phyloP scores from a whole-genome alignment of 2,797 vertebrate genomes.

The Scarus forsteni region DNA sequence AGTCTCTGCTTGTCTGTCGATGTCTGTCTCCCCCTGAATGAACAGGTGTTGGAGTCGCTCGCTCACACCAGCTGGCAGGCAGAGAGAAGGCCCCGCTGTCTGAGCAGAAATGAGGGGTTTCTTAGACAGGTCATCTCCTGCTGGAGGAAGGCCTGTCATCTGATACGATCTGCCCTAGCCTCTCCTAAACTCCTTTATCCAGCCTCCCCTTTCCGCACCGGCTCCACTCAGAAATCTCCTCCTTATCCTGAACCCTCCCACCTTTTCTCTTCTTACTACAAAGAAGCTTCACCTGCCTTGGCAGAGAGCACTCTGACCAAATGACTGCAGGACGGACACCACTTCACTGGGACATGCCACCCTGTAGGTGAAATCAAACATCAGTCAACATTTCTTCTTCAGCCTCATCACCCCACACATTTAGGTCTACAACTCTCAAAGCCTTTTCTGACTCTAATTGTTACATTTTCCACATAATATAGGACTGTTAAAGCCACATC shows the following conservation, averaged over 20 bases:
- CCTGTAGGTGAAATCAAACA: no score
- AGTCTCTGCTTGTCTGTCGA: slow-evolving; percentile 53
- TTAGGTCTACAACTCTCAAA: no score
- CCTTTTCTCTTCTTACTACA: slow-evolving; percentile 43
- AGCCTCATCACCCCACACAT: no score
- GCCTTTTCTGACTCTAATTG: no score
- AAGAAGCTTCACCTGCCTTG: slow-evolving; percentile 20
- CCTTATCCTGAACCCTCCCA: slow-evolving; percentile 6
- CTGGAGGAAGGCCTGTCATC: slow-evolving; percentile 78
- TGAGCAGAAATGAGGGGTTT: slow-evolving; percentile 84
- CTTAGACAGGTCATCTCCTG: slow-evolving; percentile 84
- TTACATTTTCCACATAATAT: no score
- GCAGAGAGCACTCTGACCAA: slow-evolving; percentile 7
- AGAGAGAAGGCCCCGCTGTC: slow-evolving; percentile 43
- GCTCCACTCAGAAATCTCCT: slow-evolving; percentile 23
- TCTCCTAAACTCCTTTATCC: slow-evolving; percentile 26
- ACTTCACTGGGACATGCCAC: neutral
- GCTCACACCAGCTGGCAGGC: slow-evolving; percentile 43
- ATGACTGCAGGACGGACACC: slow-evolving; percentile 20
- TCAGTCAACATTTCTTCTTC: no score
- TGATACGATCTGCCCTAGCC: slow-evolving; percentile 49
- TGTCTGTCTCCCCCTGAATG: slow-evolving; percentile 45
- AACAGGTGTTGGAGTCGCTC: slow-evolving; percentile 65
- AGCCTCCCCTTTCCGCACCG: slow-evolving; percentile 3
- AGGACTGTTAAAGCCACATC: no score